Evolutionary conservation across 2,113 vertebrate species (phyloP), one percentile per base, ranked within the genome.

Genomic region (Phainopepla nitens): DNA sequence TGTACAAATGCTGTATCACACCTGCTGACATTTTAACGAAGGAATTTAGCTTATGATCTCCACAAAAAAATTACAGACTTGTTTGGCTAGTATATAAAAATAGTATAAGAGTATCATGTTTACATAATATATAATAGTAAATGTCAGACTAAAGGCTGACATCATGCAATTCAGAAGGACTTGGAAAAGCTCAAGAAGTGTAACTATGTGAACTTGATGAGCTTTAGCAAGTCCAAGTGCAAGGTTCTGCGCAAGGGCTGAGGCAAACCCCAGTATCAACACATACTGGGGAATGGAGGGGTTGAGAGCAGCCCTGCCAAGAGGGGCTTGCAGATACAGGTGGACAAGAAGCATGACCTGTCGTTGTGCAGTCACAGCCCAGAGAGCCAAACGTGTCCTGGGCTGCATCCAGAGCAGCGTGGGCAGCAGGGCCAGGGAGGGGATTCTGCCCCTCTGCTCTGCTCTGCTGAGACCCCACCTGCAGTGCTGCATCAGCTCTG

Each of bases 371-470:
- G 22, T 27, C 0, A 1, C 20, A 79, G 35, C 21, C 53, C 29
- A n/a, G 9, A 81, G 29, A 11, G n/a, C 11, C 44, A 70, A 12
- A 8, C 0, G 0, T 33, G 3, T 21, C 5, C 15, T 36, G 20
- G 14, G 10, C 33, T 70, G n/a, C 20, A 79, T 22, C 15, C 45
- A 56, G 4, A 79, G 22, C 3, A 50, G 14, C 0, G 0, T 14
- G 9, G 33, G 1, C 35, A 73, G 54, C 33, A 51, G 29, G 25
- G 12, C 1, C 1, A 51, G 18, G 29, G 12, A 93, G 5, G 14
- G 5, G 22, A 71, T 80, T 61, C 8, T 65, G 2, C 20, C 35
- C 18, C 23, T 71, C n/a, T 71, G 6, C n/a, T 47, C 17, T 6
- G 3, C 24, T 64, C 31, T n/a, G 2, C 0, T 45, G 14, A 65